Evolutionary conservation across 2,113 vertebrate genomes (phyloP), one percentile per base, ranked within the genome.

Genomic region (Esox niger): DNA sequence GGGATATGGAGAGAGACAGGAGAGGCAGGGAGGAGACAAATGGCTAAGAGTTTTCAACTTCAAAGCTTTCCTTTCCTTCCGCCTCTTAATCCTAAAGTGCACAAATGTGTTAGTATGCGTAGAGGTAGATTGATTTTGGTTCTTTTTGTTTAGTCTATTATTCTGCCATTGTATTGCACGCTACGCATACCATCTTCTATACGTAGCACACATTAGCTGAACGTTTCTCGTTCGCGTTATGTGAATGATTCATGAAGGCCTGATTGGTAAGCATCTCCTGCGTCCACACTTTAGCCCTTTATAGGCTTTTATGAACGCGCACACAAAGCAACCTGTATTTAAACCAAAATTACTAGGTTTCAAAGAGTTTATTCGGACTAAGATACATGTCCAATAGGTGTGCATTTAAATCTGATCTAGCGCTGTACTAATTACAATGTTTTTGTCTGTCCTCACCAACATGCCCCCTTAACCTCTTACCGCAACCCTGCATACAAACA

Each of bases 401-500:
- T 21, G 5, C 11, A 38, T 57, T 57, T 57, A 15, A 57, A 27
- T 61, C 29, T 30, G n/a, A 9, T 60, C 20, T 21, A 21, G 15
- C 21, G 21, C 11, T 61, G 31, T 32, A 61, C 58, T 61, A 61
- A 35, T 31, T 21, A 61, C 31, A 20, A 61, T 61, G 69, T 78
- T 73, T 70, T 26, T 71, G 56, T 81, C 75, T 66, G 35, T 80
- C 77, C 25, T 31, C 23, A 61, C 58, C 23, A 61, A 61, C 58
- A 33, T 15, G 21, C 33, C 62, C 80, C 61, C 26, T 68, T 35
- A 62, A 63, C 38, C 56, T 61, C 73, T 82, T 79, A 82, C 56
- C 70, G 75, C 75, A 71, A 78, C 76, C n/a, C 71, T 78, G 79
- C 35, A 72, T 66, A 73, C 66, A 69, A 77, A 60, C 74, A n/a